Percentiles rank a stretch among this genome's conserved stretches.
These are phyloP conservation scores for Minunthozetes semirufus DNA, from an alignment of 2,888 invertebrate species.

Conservation along the genomic window DNA sequence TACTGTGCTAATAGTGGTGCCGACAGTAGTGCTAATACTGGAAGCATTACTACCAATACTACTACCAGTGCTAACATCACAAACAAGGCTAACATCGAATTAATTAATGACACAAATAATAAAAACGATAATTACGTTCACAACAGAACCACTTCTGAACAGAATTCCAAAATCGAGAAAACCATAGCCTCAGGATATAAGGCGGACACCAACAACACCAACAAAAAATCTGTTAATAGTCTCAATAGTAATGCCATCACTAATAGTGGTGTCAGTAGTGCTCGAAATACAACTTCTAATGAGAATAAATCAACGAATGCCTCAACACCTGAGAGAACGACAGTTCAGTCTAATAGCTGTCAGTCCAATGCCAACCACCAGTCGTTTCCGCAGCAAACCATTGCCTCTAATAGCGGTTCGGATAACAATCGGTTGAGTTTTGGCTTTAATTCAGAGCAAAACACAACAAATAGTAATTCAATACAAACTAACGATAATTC, in stretches of 20 bases:
- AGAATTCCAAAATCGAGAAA: slow-evolving; percentile 11
- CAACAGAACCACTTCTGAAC: background rate
- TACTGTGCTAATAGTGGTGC: slow-evolving; percentile 19
- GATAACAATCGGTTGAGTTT: background rate
- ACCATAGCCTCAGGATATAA: slow-evolving; percentile 13
- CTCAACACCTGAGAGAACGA: background rate
- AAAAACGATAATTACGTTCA: slow-evolving; percentile 19
- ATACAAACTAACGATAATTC: background rate
- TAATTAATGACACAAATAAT: slow-evolving; percentile 23
- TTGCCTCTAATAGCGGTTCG: background rate
- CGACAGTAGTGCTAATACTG: background rate
- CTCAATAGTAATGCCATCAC: background rate
- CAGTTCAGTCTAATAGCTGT: background rate
- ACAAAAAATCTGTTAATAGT: background rate
- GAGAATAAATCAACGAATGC: background rate
- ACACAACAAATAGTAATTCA: background rate
- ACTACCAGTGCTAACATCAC: background rate
- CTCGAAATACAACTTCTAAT: background rate
- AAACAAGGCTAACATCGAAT: slow-evolving; percentile 12
- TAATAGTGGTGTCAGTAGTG: background rate
- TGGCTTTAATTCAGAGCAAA: background rate
- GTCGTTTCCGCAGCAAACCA: background rate
- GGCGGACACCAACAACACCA: slow-evolving; percentile 3
- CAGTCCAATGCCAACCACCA: background rate
- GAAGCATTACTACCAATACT: background rate